A percentile compares a stretch with the other conserved stretches of the same genome.
phyloP scores from a whole-genome alignment of 1,140 invertebrate genomes.

The Leptopilina boulardi region DNA sequence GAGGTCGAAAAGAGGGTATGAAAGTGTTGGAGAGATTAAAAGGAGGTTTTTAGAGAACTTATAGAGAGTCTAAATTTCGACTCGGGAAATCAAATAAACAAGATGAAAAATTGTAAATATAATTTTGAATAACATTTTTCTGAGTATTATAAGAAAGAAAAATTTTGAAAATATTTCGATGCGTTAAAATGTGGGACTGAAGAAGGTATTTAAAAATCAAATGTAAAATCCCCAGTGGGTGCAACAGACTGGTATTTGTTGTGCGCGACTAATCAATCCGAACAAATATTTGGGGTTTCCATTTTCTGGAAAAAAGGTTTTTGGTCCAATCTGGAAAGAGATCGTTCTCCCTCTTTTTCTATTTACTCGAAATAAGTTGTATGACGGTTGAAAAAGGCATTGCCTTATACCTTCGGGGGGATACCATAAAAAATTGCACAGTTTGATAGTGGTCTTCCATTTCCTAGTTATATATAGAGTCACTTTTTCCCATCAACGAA shows the following conservation, averaged over 20 bases:
- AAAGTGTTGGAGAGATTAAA: too few species aligned
- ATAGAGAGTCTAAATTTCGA: too few species aligned
- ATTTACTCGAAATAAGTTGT: slow-evolving; percentile 53
- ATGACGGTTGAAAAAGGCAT: slow-evolving; percentile 59
- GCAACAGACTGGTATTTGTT: slow-evolving; percentile 39
- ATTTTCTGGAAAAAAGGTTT: not conserved
- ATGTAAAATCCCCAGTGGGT: not conserved
- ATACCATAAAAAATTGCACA: slow-evolving; percentile 59
- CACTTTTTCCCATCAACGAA: slow-evolving; percentile 4
- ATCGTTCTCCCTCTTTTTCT: slow-evolving; percentile 40
- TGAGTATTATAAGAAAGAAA: too few species aligned
- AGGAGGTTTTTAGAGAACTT: too few species aligned
- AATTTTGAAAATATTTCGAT: not conserved
- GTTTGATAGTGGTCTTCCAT: slow-evolving; percentile 49
- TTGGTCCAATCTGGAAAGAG: slow-evolving; percentile 37
- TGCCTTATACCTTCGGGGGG: slow-evolving; percentile 34
- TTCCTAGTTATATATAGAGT: slow-evolving; percentile 36
- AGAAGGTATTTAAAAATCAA: not conserved
- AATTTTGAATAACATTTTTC: too few species aligned
- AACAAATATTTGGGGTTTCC: slow-evolving; percentile 62
- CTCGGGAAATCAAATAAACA: too few species aligned
- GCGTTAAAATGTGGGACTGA: not conserved
- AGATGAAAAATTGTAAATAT: too few species aligned
- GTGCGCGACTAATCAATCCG: slow-evolving; percentile 62
- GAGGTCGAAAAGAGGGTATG: too few species aligned